Percentiles rank a stretch among this genome's conserved stretches.
These are phyloP conservation scores for Astatoreochromis straeleni DNA, from an alignment of 2,113 vertebrate species.

Conservation along the genomic window DNA sequence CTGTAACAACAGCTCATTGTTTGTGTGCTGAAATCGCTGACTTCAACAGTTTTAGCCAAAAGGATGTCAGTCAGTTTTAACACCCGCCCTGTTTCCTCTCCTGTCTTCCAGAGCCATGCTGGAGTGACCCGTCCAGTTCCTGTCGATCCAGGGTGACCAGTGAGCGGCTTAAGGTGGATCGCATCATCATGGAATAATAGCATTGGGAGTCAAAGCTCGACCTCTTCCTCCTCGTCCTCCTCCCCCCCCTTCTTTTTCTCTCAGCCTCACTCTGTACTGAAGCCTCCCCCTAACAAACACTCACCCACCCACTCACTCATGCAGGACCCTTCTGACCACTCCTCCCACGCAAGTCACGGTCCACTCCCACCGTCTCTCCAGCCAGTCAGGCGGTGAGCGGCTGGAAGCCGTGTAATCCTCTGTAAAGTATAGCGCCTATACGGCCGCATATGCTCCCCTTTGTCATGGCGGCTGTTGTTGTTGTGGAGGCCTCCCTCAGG, in stretches of 20 bases:
- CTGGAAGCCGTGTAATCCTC: constrained; percentile 36
- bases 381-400: background rate
- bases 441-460: constrained; percentile 25
- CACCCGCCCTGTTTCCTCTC: background rate
- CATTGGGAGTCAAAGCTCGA: constrained; percentile 3
- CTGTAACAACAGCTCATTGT: constrained; percentile 27
- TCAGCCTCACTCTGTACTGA: background rate
- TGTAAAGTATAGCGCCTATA: constrained; percentile 27
- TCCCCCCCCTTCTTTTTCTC: background rate
- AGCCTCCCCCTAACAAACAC: background rate
- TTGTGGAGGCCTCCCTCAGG: constrained; percentile 28
- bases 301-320: background rate
- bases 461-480: constrained; percentile 44
- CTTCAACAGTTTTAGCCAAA: background rate
- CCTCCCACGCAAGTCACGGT: constrained; percentile 6
- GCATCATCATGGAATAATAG: constrained; percentile 27
- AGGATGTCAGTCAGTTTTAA: background rate
- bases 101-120: constrained; percentile 38
- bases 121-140: background rate
- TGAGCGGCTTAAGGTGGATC: background rate
- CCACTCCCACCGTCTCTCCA: background rate
- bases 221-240: background rate
- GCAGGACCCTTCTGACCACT: background rate
- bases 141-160: background rate
- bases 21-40: background rate